Evolutionary conservation across 2,113 vertebrate genomes (phyloP), one percentile per base, ranked within the genome.

Genomic region (Fulmarus glacialis): DNA sequence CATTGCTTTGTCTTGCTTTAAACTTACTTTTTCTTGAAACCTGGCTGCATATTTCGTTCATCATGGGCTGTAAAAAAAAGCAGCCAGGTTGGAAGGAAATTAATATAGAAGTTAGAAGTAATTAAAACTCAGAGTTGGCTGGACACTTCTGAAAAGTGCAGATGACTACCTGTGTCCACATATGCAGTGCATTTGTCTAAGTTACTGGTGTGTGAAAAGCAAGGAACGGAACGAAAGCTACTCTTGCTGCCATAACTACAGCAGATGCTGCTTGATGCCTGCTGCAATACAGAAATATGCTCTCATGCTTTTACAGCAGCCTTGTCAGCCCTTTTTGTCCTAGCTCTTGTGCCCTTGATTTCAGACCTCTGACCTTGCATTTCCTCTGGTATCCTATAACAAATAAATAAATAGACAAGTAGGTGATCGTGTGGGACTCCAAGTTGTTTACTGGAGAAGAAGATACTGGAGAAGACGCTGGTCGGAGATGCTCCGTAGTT

Each of bases 131-230:
- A 92, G 92, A 88, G 63, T 19, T 94, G 96, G 85, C 94, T 87
- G 86, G 95, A 92, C 88, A 87, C 79, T 93, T 92, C 68, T 90
- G 97, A 71, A 55, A 77, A 94, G 88, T 97, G 87, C 95, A 97
- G 95, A 82, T 95, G 95, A 97, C 93, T 97, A 97, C 96, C 97
- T 97, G 96, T 97, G 96, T 85, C 88, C 80, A 97, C 96, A 94
- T 95, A 95, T 96, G 96, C 94, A 67, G 92, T 74, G 74, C 95
- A 95, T 95, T 97, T 97, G 93, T 95, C 94, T 73, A 2, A 92
- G 92, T 88, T 95, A 92, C 59, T 72, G 72, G 93, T 70, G 95
- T 96, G 93, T 95, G 96, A 95, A 97, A 93, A 93, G 88, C 96
- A 87, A 78, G 90, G 85, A 74, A 93, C 0, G 32, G 94, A 96